These are phyloP conservation scores for Drosophila sturtevanti DNA, from an alignment of 1,140 invertebrate species.

Conservation along the genomic window DNA sequence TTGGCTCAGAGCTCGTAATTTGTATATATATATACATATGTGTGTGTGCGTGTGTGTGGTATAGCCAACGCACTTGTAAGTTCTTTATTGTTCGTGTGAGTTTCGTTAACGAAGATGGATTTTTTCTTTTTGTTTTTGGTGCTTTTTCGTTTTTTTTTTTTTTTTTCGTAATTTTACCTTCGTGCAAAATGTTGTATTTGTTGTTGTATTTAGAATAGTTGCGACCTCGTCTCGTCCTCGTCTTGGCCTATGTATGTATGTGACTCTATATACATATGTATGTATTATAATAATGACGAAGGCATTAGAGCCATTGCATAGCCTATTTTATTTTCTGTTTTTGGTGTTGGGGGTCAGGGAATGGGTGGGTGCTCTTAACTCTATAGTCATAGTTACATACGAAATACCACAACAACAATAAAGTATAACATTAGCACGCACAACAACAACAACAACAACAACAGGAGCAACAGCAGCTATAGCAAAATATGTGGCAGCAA, in stretches of 20 bases:
- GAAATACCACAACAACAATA: constrained; percentile 49
- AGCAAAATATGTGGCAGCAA: constrained; percentile 13
- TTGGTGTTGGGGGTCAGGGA: constrained; percentile 15
- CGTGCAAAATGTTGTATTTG: constrained; percentile 60
- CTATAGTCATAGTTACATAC: constrained; percentile 27
- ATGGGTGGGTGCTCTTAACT: constrained; percentile 28
- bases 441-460: constrained; percentile 45
- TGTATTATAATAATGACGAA: constrained; percentile 69
- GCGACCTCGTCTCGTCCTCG: constrained; percentile 63
- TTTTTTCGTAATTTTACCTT: constrained; percentile 56
- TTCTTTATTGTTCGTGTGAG: constrained; percentile 55
- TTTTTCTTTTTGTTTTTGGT: constrained; percentile 52
- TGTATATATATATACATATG: constrained; percentile 19
- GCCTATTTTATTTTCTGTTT: constrained; percentile 77
- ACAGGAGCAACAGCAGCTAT: background rate
- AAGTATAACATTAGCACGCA: constrained; percentile 75
- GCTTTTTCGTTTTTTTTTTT: constrained; percentile 22
- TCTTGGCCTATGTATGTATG: constrained; percentile 3
- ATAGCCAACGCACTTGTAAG: constrained; percentile 61
- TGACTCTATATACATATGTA: constrained; percentile 22
- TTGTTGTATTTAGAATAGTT: constrained; percentile 32
- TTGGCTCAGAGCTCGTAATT: constrained; percentile 41
- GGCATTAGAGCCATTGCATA: constrained; percentile 76
- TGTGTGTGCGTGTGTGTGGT: constrained; percentile 29
- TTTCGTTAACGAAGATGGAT: constrained; percentile 76